Percentiles rank a stretch among this genome's conserved stretches.
Conservation (phyloP, 1,140 invertebrate species). For the Scaptodrosophila lebanonensis region DNA sequence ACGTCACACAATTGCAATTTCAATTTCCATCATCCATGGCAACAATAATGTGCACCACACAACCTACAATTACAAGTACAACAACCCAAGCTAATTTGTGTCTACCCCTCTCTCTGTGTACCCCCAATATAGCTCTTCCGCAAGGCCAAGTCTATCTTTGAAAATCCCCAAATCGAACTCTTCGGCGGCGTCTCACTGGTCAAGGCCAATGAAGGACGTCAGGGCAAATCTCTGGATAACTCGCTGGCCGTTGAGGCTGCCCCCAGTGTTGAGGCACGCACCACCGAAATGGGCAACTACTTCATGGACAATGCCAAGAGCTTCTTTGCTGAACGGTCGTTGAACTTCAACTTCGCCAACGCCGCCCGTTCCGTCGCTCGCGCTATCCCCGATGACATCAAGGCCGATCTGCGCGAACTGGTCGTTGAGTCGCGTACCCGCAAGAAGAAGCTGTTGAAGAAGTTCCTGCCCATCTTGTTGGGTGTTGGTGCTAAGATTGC, state of each 20-base stretch:
- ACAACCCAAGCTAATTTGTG: conserved; percentile 27
- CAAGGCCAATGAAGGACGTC: conserved; percentile 77
- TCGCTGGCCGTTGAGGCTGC: conserved; percentile 78
- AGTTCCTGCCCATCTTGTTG: conserved; percentile 80
- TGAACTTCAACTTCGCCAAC: conserved; percentile 79
- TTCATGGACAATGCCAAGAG: conserved; percentile 79
- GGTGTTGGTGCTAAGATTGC: conserved; percentile 82
- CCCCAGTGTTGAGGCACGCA: conserved; percentile 78
- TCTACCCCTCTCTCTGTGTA: background rate
- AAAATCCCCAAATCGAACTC: conserved; percentile 80
- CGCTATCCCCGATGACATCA: conserved; percentile 78
- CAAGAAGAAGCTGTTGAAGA: conserved; percentile 81
- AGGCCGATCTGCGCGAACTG: conserved; percentile 79
- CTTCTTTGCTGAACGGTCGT: conserved; percentile 81
- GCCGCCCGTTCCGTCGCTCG: conserved; percentile 79
- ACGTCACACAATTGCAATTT: background rate
- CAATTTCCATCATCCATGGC: too few relatives aligned
- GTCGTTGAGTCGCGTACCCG: conserved; percentile 82
- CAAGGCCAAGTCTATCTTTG: conserved; percentile 81
- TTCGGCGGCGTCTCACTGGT: conserved; percentile 80
- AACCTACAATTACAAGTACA: too few relatives aligned
- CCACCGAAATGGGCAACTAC: conserved; percentile 81
- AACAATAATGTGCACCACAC: background rate
- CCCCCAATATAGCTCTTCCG: conserved; percentile 78
- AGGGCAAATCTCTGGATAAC: conserved; percentile 75